These are phyloP conservation scores for Brachyhypopomus gauderio DNA, from an alignment of 2,113 vertebrate species.

Conservation along the genomic window DNA sequence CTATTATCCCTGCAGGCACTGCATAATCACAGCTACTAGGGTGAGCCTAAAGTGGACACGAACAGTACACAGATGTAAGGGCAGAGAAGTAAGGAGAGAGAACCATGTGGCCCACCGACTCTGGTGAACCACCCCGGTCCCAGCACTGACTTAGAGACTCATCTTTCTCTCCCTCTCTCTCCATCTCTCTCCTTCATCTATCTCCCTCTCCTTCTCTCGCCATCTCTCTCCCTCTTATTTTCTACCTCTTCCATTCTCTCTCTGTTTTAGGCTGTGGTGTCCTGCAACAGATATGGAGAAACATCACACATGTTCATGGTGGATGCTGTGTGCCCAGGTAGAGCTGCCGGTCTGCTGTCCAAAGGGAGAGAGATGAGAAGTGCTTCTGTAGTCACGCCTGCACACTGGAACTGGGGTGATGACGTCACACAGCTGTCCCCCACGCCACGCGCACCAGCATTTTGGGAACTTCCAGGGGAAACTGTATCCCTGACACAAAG, in stretches of 20 bases:
- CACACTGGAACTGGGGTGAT: neutral
- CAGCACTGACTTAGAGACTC: constrained; percentile 16
- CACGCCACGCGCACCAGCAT: neutral
- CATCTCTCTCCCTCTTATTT: neutral
- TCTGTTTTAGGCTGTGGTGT: constrained; percentile 48
- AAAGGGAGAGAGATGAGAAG: neutral
- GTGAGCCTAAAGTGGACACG: no score
- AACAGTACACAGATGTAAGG: no score
- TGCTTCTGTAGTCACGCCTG: neutral
- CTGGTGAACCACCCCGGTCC: neutral
- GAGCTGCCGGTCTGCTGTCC: neutral
- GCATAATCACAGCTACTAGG: neutral
- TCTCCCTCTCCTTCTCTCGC: neutral
- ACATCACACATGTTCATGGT: neutral
- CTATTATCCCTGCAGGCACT: neutral
- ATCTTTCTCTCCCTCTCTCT: neutral
- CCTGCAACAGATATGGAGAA: constrained; percentile 34
- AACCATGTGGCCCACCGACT: neutral
- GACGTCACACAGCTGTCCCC: neutral
- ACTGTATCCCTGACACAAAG: neutral
- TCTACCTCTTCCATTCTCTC: neutral
- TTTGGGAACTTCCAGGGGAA: neutral
- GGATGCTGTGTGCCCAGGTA: neutral
- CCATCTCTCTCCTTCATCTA: neutral
- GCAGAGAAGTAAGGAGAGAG: neutral